Percentiles rank a stretch among this genome's conserved stretches.
Conservation (phyloP, 2,888 invertebrate genomes). For the Philopedon plagiatum region DNA sequence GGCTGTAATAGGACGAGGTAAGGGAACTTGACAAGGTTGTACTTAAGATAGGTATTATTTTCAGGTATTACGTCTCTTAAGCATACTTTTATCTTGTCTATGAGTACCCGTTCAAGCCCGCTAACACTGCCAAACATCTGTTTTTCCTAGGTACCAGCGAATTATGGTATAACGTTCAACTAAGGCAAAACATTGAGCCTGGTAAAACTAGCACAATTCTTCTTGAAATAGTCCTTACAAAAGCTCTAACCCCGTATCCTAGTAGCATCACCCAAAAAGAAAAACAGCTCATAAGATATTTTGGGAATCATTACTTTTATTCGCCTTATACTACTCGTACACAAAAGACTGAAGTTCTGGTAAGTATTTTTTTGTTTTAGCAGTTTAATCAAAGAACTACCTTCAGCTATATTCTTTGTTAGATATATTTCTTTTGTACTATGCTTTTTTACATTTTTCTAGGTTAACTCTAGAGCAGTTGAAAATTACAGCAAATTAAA, state of each 20-base stretch:
- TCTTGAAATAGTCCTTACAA: constrained; percentile 83
- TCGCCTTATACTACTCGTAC: constrained; percentile 85
- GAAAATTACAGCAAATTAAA: constrained; percentile 88
- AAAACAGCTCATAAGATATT: constrained; percentile 91
- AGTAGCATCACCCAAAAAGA: constrained; percentile 92
- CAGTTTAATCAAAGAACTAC: too few relatives aligned
- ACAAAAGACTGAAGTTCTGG: constrained; percentile 83
- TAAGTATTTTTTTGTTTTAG: too few relatives aligned
- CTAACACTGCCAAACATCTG: not conserved
- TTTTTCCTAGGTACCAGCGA: constrained; percentile 34
- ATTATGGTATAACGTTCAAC: constrained; percentile 63
- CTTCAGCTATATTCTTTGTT: too few relatives aligned
- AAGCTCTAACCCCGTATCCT: constrained; percentile 87
- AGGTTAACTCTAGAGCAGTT: constrained; percentile 74
- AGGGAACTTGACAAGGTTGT: too few relatives aligned
- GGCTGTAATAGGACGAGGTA: constrained; percentile 64
- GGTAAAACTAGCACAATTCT: constrained; percentile 74
- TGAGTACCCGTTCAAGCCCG: too few relatives aligned
- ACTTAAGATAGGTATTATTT: too few relatives aligned
- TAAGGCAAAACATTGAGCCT: constrained; percentile 74
- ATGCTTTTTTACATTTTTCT: constrained; percentile 57
- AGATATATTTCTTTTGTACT: too few relatives aligned
- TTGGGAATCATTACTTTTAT: constrained; percentile 87
- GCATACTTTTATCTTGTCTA: too few relatives aligned
- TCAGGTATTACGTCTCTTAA: too few relatives aligned